Base-by-base conservation (phyloP, 2,113 vertebrate species). In the Nematolebias whitei region DNA sequence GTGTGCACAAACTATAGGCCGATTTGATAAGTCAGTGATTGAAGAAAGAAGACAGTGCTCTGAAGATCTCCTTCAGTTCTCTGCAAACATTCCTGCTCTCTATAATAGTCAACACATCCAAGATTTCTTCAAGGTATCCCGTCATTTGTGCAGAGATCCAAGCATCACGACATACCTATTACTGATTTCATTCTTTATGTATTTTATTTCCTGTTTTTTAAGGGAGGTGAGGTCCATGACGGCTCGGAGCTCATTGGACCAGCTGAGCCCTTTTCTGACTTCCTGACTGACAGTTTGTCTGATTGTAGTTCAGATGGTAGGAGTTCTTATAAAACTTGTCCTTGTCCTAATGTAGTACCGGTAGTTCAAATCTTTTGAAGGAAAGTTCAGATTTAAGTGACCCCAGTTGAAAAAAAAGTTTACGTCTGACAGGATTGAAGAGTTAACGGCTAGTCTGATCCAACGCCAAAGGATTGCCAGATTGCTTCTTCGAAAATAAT, bases 11-110 rank as follows among this genome's bases (percentile, higher is more conserved):
- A 35, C 32, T 62, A 49, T 77, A 99, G 98, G 98, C 63, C 93
- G 98, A 71, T 99, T 99, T 89, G 98, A 96, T 83, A 94, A 96
- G 65, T 91, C 93, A 0, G 97, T 99, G 77, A 95, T 99, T 60
- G 96, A 99, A 87, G 95, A 99, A 81, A 93, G 98, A 87, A 93
- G 97, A 67, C 98, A 99, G 86, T 98, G 98, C 64, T 96, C 97
- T 5, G 97, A 99, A 87, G 97, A 99, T 71, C 91, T 99, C 52
- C 90, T 99, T 13, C 98, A 99, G 89, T 99, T 99, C 85, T 98
- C 97, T 53, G 98, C 98, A 66, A 99, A 96, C 79, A 96, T 99
- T 65, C 96, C 98, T 2, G 95, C 93, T 76, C 93, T 99, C 16
- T 97, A 95, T 77, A 95, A 92, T 79, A 99, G 97, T 78, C 94